These are phyloP conservation scores for Tenthredo mesomela DNA, from an alignment of 2,888 invertebrate species.

Conservation along the genomic window DNA sequence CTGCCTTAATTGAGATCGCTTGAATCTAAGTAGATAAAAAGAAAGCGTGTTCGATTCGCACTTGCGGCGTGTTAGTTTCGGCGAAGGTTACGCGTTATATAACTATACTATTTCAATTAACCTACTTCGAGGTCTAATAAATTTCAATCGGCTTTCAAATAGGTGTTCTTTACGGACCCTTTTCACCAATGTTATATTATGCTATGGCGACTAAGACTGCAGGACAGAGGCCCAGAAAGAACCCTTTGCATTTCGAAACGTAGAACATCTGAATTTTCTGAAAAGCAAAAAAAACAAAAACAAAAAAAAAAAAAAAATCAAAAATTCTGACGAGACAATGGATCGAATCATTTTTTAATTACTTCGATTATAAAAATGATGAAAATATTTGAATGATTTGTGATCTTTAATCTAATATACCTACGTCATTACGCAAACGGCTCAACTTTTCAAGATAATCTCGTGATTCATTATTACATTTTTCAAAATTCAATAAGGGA, in stretches of 20 bases:
- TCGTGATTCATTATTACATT: not conserved
- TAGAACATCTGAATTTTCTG: not conserved
- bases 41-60: constrained; percentile 4
- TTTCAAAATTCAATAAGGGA: constrained; percentile 1
- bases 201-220: too few species aligned
- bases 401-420: not conserved
- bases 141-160: not conserved
- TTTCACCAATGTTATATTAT: too few species aligned
- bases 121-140: constrained; percentile 21
- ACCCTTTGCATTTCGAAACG: not conserved
- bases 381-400: not conserved
- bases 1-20: not conserved
- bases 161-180: not conserved
- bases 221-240: not conserved
- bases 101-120: not conserved
- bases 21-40: not conserved
- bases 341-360: too few species aligned
- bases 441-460: not conserved
- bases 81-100: not conserved
- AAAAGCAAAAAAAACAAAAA: not conserved
- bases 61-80: not conserved
- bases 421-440: too few species aligned
- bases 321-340: not conserved
- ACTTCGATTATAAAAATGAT: too few species aligned
- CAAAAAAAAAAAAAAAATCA: too few species aligned